These are phyloP conservation scores for Leptinotarsa defecta DNA, from an alignment of 1,140 invertebrate species.

Conservation along the genomic window DNA sequence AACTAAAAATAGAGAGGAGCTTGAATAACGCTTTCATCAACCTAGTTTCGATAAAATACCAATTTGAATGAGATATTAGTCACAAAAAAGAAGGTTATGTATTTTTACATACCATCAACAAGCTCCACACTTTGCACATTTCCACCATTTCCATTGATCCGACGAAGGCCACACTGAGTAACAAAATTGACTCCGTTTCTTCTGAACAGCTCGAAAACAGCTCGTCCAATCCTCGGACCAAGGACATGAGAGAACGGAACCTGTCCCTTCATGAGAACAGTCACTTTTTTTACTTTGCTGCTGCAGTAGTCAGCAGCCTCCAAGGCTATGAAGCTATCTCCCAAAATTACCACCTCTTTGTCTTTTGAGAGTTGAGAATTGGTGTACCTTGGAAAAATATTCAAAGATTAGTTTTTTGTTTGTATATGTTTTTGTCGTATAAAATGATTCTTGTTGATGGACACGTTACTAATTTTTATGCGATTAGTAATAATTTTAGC, in stretches of 20 bases:
- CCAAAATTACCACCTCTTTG: slow-evolving; percentile 75
- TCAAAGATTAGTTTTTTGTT: neutral
- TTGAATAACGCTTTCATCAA: too few species aligned
- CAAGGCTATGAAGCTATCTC: slow-evolving; percentile 81
- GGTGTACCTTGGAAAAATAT: neutral
- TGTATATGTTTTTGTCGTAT: neutral
- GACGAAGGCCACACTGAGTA: slow-evolving; percentile 58
- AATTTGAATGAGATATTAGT: too few species aligned
- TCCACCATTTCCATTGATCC: slow-evolving; percentile 60
- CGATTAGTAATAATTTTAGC: neutral
- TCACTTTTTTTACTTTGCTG: slow-evolving; percentile 76
- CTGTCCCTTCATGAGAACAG: slow-evolving; percentile 73
- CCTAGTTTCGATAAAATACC: too few species aligned
- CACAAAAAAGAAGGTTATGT: too few species aligned
- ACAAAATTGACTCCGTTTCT: slow-evolving; percentile 75
- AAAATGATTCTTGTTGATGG: neutral
- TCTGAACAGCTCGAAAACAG: slow-evolving; percentile 66
- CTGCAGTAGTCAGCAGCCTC: slow-evolving; percentile 80
- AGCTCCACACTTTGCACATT: slow-evolving; percentile 67
- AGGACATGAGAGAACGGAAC: slow-evolving; percentile 76
- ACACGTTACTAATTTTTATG: too few species aligned
- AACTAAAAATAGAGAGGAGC: too few species aligned
- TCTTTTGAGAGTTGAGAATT: slow-evolving; percentile 58
- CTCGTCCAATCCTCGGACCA: slow-evolving; percentile 72
- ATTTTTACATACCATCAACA: slow-evolving; percentile 59